A percentile compares a stretch with the other conserved stretches of the same genome.
These are phyloP conservation scores for Nomada hirtipes DNA, from an alignment of 2,888 invertebrate species.

Conservation along the genomic window DNA sequence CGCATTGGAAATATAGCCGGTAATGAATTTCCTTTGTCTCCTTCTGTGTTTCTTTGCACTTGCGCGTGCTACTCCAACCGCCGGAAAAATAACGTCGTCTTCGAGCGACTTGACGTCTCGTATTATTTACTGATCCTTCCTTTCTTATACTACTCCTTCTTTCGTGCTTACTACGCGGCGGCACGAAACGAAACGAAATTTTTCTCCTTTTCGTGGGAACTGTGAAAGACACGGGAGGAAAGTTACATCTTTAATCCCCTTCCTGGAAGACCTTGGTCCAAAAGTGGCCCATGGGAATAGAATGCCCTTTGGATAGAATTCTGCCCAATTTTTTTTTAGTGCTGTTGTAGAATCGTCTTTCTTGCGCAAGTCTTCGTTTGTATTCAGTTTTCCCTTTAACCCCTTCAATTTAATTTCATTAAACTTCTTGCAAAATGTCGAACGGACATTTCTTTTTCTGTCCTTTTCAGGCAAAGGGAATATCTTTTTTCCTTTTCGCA, in stretches of 20 bases:
- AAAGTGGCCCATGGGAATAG: not conserved
- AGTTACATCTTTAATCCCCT: conserved; percentile 36
- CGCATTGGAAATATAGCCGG: conserved; percentile 46
- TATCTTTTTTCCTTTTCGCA: too few species aligned
- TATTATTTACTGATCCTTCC: conserved; percentile 40
- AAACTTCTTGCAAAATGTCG: too few species aligned
- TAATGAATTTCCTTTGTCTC: conserved; percentile 54
- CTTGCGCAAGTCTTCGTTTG: not conserved
- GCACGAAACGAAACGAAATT: conserved; percentile 15
- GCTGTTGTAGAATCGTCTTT: too few species aligned
- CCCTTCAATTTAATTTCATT: too few species aligned
- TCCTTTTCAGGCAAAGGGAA: too few species aligned
- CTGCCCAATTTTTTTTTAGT: not conserved
- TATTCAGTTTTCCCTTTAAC: too few species aligned
- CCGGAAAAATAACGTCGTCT: conserved; percentile 41
- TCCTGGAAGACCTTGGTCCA: not conserved
- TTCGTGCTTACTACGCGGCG: not conserved
- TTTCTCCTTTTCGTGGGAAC: conserved; percentile 5
- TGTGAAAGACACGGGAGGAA: conserved; percentile 17
- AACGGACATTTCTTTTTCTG: too few species aligned
- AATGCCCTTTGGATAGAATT: not conserved
- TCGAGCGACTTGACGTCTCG: conserved; percentile 30
- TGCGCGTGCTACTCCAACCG: not conserved
- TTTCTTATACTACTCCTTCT: not conserved
- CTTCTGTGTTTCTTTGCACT: not conserved